phyloP scores from a whole-genome alignment of 2,113 vertebrate genomes.

The Nicator chloris region DNA sequence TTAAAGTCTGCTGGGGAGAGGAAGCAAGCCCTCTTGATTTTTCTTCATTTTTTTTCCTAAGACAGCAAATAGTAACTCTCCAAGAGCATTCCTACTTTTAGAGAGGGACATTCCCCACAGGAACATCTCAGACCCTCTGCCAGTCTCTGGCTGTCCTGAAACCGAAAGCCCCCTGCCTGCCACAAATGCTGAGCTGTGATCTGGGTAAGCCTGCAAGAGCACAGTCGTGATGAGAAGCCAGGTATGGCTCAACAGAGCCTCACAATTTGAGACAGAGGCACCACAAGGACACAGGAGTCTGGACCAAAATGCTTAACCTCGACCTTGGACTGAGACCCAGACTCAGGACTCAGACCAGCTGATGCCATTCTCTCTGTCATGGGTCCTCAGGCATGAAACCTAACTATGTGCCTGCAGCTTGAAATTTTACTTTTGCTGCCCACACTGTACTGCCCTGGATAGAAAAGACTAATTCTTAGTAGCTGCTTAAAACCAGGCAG shows the following conservation, averaged over 20 bases:
- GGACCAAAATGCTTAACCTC: not conserved
- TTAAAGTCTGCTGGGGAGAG: constrained; percentile 21
- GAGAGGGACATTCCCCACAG: not conserved
- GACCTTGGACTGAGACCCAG: not conserved
- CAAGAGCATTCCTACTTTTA: not conserved
- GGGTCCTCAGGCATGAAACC: not conserved
- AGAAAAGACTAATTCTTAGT: not conserved
- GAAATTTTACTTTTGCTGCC: not conserved
- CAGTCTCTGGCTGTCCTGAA: not conserved
- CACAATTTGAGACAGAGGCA: not conserved
- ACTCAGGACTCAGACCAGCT: not conserved
- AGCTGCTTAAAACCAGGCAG: not conserved
- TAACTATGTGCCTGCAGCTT: not conserved
- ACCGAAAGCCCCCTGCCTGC: not conserved
- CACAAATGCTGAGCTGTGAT: not conserved
- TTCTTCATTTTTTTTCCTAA: not conserved
- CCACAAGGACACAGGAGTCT: not conserved
- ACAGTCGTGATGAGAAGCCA: not conserved
- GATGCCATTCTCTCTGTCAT: not conserved
- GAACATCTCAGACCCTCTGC: not conserved
- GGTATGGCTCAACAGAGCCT: not conserved
- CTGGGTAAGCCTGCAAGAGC: not conserved
- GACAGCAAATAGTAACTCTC: not conserved
- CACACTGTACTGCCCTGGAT: not conserved
- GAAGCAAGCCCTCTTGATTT: not conserved